Base-by-base conservation (phyloP, 2,888 invertebrate genomes). In the Hirtodrosophila confusa region DNA sequence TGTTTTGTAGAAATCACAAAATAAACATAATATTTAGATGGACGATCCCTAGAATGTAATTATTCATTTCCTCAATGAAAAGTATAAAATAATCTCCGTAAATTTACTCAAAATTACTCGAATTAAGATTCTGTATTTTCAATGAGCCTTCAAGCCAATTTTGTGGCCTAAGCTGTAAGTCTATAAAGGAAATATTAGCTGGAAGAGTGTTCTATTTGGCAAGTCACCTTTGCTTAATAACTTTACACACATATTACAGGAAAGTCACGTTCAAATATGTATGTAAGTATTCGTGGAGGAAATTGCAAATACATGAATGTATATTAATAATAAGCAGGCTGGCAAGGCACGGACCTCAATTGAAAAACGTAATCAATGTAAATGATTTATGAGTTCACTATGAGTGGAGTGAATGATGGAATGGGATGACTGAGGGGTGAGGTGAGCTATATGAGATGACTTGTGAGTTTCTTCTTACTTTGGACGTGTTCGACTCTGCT, bases 381-480 rank as follows among this genome's bases (percentile, higher is more conserved):
- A 65, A 75, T 74, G 77, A 67, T 77, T 77, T 77, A 73, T 75
- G 76, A 76, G 72, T 47, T 39, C 23, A 54, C 43, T 55, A 37
- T 29, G 72, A 50, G 50, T 45, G 61, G 27, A 41, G 17, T 23
- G 50, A 35, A 6, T 27, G 39, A 23, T 29, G 39, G 23, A 37
- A 37, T 33, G 27, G 27, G 27, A 33, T 60, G 47, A 23, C 27
- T 49, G 49, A 36, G 4, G 31, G 31, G 31, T 58, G 48, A 40
- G 51, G 49, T 72, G 55, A 58, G 43, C 23, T 41, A 48, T 53
- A 57, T 75, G 72, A 27, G 55, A 60, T 76, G 78, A 77, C 69
- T 63, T 73, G 74, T 73, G 75, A 54, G 68, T 77, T 76, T 60
- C 36, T 61, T 86, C 89, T 89, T 89, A 89, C 89, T 90, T 90